Conservation (phyloP, 1,140 invertebrate genomes). For the Drosophila kanapiae region DNA sequence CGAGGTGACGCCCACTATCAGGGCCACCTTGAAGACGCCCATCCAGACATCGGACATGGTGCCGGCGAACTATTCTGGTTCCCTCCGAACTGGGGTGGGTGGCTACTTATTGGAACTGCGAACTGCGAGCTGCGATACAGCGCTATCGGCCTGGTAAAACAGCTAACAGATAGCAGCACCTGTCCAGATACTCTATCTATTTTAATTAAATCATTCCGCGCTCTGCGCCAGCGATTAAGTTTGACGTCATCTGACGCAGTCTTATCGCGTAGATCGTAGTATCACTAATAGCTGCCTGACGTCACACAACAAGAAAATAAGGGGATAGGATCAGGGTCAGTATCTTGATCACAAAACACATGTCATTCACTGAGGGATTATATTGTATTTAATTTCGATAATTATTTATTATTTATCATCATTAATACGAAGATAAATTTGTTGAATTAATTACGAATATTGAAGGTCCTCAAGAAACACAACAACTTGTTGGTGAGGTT, state of each 20-base stretch:
- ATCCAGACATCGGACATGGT: slow-evolving; percentile 87
- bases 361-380: not conserved
- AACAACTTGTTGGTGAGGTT: too few relatives aligned
- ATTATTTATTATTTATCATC: too few relatives aligned
- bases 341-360: not conserved
- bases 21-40: slow-evolving; percentile 86
- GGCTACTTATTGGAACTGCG: slow-evolving; percentile 22
- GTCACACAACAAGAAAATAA: slow-evolving; percentile 2
- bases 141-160: not conserved
- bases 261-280: slow-evolving; percentile 26
- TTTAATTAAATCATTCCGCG: slow-evolving; percentile 29
- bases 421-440: too few relatives aligned
- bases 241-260: slow-evolving; percentile 56
- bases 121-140: not conserved
- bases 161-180: not conserved
- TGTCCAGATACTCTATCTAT: slow-evolving; percentile 26
- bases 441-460: too few relatives aligned
- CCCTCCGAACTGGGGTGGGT: not conserved
- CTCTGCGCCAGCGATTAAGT: not conserved
- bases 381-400: too few relatives aligned
- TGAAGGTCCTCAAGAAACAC: too few relatives aligned
- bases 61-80: slow-evolving; percentile 16
- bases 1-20: slow-evolving; percentile 87
- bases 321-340: not conserved
- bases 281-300: slow-evolving; percentile 21